Conservation (phyloP, 2,113 vertebrate species). For the Halichoerus grypus region DNA sequence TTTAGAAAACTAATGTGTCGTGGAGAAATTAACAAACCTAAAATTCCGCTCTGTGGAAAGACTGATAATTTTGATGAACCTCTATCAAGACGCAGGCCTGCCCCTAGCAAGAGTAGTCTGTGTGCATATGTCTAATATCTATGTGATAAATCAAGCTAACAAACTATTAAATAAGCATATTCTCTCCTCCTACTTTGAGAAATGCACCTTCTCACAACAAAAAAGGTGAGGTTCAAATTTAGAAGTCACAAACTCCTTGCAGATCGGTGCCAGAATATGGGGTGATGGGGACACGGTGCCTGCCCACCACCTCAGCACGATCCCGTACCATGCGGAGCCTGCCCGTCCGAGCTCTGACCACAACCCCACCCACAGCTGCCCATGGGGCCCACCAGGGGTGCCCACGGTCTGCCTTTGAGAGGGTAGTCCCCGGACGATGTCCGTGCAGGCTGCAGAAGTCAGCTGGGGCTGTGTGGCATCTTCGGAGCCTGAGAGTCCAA, state of each 20-base stretch:
- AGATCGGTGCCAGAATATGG: not conserved
- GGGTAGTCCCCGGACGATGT: not conserved
- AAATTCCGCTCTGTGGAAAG: not conserved
- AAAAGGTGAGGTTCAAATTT: not conserved
- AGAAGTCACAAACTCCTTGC: not conserved
- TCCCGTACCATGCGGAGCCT: too few species aligned
- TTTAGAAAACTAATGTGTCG: not conserved
- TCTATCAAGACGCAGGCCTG: not conserved
- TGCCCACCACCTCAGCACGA: too few species aligned
- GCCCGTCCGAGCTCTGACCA: accelerated
- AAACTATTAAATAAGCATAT: not conserved
- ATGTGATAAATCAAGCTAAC: not conserved
- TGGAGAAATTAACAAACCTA: not conserved
- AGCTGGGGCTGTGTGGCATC: not conserved
- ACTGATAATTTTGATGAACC: not conserved
- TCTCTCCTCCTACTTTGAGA: not conserved
- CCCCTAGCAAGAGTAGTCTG: too few species aligned
- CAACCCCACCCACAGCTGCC: not conserved
- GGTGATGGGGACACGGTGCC: not conserved
- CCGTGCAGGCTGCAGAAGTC: not conserved
- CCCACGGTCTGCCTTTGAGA: not conserved
- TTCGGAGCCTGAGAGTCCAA: not conserved
- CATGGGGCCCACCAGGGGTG: accelerated
- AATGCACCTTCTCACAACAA: not conserved
- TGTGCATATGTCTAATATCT: accelerated